Evolutionary conservation across 2,888 invertebrate genomes (phyloP), one percentile per base, ranked within the genome.

Genomic region (Chrysodeixis includens): DNA sequence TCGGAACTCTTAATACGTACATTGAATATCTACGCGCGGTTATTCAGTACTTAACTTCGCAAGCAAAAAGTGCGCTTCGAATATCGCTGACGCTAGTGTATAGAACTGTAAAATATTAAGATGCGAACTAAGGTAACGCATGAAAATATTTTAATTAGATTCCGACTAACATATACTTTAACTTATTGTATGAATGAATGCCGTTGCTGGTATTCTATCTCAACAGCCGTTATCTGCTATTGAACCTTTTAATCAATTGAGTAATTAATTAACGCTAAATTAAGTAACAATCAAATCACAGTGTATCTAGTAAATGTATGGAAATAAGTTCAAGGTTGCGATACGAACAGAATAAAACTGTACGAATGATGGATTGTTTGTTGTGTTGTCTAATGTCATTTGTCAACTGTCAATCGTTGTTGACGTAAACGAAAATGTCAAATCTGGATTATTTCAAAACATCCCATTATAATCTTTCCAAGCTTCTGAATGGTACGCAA

Each of bases 11-110:
- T 3, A 4, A 35, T 9, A 12, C 10, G 35, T 59, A 49, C 64
- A 73, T 79, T 62, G 52, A 20, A 61, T 64, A 58, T 65, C 22
- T 57, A 55, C 2, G 52, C 20, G 26, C 20, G 56, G 30, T 59
- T 54, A 63, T 51, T 62, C 51, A 32, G 30, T 12, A 51, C 51
- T 40, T 12, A 49, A 52, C 55, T 58, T n/a, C 9, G 22, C 58
- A 56, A 18, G 46, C 57, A 49, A 57, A 56, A 60, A 62, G 65
- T 52, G 66, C 26, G 46, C 66, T 69, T 56, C 30, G 56, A 66
- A 77, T 65, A 69, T 59, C 49, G 56, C 53, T 62, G 30, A 61
- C 53, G 18, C 51, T 57, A 66, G 57, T 18, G 46, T 16, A 8
- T 18, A 46, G 18, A 35, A 18, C 46, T 35, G 46, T 8, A 18